A percentile compares a stretch with the other conserved stretches of the same genome.
Conservation (phyloP, 2,888 invertebrate genomes). For the Teinopalpus imperialis region DNA sequence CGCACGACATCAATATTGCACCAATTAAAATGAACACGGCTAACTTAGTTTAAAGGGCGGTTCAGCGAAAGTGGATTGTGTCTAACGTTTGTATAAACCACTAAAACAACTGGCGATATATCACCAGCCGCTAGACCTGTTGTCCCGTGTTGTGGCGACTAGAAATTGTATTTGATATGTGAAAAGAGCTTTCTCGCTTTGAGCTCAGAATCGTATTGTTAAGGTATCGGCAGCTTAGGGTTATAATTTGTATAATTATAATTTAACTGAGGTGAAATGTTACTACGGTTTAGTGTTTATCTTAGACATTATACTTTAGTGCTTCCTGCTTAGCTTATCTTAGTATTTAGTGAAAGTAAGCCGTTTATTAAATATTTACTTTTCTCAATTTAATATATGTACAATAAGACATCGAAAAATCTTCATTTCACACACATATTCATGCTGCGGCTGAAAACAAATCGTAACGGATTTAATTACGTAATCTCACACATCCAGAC, state of each 20-base stretch:
- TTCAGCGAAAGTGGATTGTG: slow-evolving; percentile 23
- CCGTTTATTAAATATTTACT: no score
- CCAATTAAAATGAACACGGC: not conserved
- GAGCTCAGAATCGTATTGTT: slow-evolving; percentile 5
- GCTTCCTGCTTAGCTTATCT: no score
- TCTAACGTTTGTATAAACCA: slow-evolving; percentile 4
- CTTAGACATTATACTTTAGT: no score
- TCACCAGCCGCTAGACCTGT: slow-evolving; percentile 20
- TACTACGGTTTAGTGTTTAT: no score
- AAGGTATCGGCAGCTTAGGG: not conserved
- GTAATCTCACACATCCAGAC: no score
- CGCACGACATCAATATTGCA: no score
- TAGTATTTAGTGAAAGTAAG: no score
- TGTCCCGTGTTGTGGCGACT: slow-evolving; percentile 7
- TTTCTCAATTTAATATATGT: no score
- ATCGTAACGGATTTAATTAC: no score
- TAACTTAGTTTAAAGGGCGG: slow-evolving; percentile 1
- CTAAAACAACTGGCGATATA: slow-evolving; percentile 23
- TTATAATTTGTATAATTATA: not conserved
- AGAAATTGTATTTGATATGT: slow-evolving; percentile 23
- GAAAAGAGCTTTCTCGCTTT: slow-evolving; percentile 10
- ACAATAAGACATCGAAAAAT: no score
- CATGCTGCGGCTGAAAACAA: no score
- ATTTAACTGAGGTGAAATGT: not conserved
- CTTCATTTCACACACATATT: no score